phyloP scores from a whole-genome alignment of 92 coral and sea anemone genomes.

The Palythoa grandiflora region DNA sequence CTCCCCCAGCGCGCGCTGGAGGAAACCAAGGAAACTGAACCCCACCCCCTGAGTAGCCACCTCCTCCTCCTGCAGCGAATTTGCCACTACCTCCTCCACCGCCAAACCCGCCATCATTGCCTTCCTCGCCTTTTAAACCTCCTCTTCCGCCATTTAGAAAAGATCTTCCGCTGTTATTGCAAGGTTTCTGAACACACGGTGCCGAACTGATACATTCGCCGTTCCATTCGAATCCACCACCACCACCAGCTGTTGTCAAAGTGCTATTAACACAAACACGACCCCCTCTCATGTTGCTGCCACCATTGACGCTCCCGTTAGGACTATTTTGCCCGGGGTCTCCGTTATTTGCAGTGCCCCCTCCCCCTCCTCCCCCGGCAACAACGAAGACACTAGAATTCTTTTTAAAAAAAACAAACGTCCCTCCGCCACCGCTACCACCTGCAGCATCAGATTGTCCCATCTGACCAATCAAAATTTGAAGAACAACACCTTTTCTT shows the following conservation, averaged over 20 bases:
- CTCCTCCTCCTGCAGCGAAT: constrained; percentile 11
- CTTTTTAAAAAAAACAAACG: constrained; percentile 14
- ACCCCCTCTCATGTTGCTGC: constrained; percentile 19
- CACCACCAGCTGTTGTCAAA: constrained; percentile 17
- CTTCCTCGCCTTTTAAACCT: neutral
- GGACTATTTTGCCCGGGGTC: constrained; percentile 11
- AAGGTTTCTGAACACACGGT: neutral
- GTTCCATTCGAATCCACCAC: constrained; percentile 17
- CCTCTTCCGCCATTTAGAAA: constrained; percentile 37
- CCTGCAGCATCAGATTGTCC: neutral
- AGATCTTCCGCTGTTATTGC: constrained; percentile 18
- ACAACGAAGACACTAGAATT: constrained; percentile 28
- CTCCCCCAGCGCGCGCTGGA: constrained; percentile 32
- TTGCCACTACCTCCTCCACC: constrained; percentile 18
- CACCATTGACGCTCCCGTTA: constrained; percentile 34
- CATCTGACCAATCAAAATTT: constrained; percentile 36
- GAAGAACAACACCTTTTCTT: constrained; percentile 16
- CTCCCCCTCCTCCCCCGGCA: constrained; percentile 49
- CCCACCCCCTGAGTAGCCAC: constrained; percentile 42
- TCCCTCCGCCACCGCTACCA: constrained; percentile 44
- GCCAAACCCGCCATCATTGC: constrained; percentile 34
- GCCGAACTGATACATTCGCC: neutral
- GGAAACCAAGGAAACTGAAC: neutral
- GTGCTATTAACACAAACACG: neutral
- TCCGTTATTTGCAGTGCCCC: neutral